Conservation (phyloP, 2,113 vertebrate genomes). For the Stomatorhinus ivindoensis region DNA sequence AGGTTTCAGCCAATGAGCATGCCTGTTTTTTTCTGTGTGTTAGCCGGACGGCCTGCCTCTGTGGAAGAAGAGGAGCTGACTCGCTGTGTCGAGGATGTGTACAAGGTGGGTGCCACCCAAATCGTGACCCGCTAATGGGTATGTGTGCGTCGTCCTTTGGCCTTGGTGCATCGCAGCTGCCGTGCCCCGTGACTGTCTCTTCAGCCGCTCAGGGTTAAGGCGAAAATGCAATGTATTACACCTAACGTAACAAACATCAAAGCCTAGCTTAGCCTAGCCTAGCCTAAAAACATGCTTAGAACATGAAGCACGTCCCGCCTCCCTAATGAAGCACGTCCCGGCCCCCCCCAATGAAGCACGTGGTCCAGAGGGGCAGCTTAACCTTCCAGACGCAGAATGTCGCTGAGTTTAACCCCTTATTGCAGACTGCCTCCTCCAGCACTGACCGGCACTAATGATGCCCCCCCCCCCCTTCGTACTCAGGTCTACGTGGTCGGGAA, state of each 20-base stretch:
- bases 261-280: too few relatives aligned
- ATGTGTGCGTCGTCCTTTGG: neutral
- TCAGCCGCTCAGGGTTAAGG: neutral
- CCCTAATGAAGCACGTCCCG: neutral
- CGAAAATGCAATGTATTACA: too few relatives aligned
- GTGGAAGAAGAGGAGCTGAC: conserved; percentile 75
- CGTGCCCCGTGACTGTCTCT: neutral
- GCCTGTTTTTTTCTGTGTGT: conserved; percentile 6
- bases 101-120: conserved; percentile 65
- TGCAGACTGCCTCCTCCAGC: neutral
- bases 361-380: neutral
- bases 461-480: neutral
- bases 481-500: conserved; percentile 85
- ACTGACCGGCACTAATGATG: neutral
- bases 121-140: neutral
- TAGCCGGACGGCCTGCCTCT: conserved; percentile 42
- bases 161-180: neutral
- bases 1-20: neutral
- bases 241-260: too few relatives aligned
- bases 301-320: too few relatives aligned
- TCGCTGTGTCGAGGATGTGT: conserved; percentile 74
- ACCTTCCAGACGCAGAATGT: neutral
- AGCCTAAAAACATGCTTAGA: too few relatives aligned
- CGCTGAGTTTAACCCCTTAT: neutral
- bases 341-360: neutral